Evolutionary conservation across 2,888 invertebrate genomes (phyloP), one percentile per base, ranked within the genome.

Genomic region (Thecophora atra): DNA sequence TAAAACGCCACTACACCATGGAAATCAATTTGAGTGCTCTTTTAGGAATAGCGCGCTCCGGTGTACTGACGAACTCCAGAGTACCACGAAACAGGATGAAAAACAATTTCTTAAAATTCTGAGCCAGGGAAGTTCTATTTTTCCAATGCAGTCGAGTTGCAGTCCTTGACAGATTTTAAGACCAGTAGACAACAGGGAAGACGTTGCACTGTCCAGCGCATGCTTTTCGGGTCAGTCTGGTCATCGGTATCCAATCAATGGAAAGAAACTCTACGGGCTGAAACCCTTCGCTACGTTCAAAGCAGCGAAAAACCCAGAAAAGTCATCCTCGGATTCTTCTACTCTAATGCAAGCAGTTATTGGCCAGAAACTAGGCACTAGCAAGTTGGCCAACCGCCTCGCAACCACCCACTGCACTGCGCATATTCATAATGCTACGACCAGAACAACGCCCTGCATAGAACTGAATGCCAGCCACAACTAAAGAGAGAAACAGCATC

Each of bases 21-120:
- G 78, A 1, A 78, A 79, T 28, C 82, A 80, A 60, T 78, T 78
- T 52, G 80, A 80, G 69, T 81, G 81, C 62, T 77, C 81, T 0
- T 82, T 82, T 42, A 81, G 80, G 13, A 81, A 81, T 76, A 72
- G 76, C 77, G 4, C 71, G 52, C 19, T 78, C 19, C 69, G 19
- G 0, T 47, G 56, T 56, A 11, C 17, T n/a, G 17, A 54, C 15
- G 26, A 19, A 2, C 51, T 52, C 37, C 21, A 13, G 2, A 37
- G 62, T 19, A 37, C 19, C 37, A 1, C 13, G 19, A 37, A 37
- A 8, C 7, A 37, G 37, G 11, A 37, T 37, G 19, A 7, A 37
- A 62, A 37, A n/a, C 42, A 37, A n/a, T 37, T 37, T 19, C 37
- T 11, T 60, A 60, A 26, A 26, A 26, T 44, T 62, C 37, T n/a